Base-by-base conservation (phyloP, 2,888 invertebrate species). In the Sialis lutaria region DNA sequence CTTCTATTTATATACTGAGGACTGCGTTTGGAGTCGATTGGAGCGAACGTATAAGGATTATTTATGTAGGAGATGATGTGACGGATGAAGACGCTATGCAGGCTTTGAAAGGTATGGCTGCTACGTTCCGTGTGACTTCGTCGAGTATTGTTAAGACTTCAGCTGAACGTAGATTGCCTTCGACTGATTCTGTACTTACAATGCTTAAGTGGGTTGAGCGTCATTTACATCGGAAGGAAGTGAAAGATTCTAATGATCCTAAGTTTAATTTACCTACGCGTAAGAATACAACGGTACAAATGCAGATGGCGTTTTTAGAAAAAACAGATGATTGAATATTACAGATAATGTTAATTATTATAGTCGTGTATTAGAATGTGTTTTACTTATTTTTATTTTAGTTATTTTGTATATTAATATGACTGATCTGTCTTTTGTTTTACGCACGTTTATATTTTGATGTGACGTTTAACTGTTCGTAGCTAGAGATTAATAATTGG, bases 81-180 rank as follows among this genome's bases (percentile, higher is more conserved):
- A 89, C 90, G 1, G 90, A 90, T 60, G 90, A 90, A 65, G 89
- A 90, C 60, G 90, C 90, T 40, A 89, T 90, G 84, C 73, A 89
- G 88, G 87, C 89, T 0, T 68, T 90, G 48, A 89, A 89, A 70
- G 90, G 90, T 63, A 90, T 91, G 88, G 90, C 90, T 0, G 85
- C 88, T 1, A 90, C 90, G 4, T 91, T 91, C 74, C 79, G 90
- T 45, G 86, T 91, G 7, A 82, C 88, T 0, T 82, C 86, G 0
- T 88, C 88, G 0, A 75, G 78, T 58, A 87, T 89, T 56, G 83
- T 83, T 5, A 84, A 85, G 58, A 90, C 90, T 0, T 83, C 85
- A 1, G 90, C 90, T 0, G 89, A 89, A 59, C 74, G 87, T 44
- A 83, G 91, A 50, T 68, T 91, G 42, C 88, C 90, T 0, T 87